Evolutionary conservation across 2,888 invertebrate species (phyloP).

Genomic region (Cerceris rybyensis): DNA sequence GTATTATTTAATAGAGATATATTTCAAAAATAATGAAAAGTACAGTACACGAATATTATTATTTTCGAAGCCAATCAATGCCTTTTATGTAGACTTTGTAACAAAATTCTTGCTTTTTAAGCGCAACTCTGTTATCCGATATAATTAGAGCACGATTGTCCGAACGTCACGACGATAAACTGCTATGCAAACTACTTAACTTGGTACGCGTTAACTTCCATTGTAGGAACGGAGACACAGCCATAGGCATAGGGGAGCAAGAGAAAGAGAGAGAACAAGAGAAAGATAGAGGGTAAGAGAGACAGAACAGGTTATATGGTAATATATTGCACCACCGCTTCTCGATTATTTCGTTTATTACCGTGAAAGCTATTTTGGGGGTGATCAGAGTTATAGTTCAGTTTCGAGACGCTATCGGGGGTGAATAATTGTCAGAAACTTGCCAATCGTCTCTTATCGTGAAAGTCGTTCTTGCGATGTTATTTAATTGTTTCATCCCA

Average conservation of each 20-base stretch:
- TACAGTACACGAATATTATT: too few relatives aligned
- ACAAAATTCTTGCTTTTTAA: neutral
- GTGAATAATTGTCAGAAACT: neutral
- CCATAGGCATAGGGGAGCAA: too few relatives aligned
- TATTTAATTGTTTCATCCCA: neutral
- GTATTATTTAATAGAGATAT: too few relatives aligned
- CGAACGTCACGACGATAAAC: neutral
- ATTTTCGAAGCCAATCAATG: too few relatives aligned
- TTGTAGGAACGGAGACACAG: neutral
- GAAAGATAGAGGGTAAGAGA: too few relatives aligned
- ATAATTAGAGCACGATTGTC: neutral
- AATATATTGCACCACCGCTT: neutral
- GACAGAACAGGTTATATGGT: too few relatives aligned
- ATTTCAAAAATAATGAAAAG: too few relatives aligned
- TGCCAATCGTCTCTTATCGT: neutral
- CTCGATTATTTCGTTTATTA: conserved; percentile 3
- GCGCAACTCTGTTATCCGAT: neutral
- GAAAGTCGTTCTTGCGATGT: neutral
- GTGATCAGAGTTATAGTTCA: neutral
- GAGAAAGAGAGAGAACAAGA: too few relatives aligned
- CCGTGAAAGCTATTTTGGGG: neutral
- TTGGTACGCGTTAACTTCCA: neutral
- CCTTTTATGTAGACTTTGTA: neutral
- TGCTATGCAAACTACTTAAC: neutral
- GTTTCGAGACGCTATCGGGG: neutral